Conservation (phyloP, 2,113 vertebrate genomes). For the Colius striatus region DNA sequence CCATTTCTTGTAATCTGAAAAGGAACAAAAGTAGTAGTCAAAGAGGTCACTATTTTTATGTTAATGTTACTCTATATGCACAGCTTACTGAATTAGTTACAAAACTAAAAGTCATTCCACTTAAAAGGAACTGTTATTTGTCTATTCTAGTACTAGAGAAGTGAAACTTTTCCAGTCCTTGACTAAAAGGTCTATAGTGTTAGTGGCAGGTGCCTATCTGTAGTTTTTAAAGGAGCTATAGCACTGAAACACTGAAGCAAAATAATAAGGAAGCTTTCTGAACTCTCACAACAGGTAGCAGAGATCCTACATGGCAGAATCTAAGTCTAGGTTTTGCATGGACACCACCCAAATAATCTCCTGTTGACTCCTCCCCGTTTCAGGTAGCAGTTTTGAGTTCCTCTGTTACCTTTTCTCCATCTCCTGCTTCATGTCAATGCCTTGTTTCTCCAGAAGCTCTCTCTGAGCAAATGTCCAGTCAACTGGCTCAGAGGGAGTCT, state of each 20-base stretch:
- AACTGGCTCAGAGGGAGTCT: slow-evolving; percentile 97
- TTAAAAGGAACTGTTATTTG: background rate
- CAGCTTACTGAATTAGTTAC: background rate
- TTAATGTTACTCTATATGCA: background rate
- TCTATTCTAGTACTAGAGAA: background rate
- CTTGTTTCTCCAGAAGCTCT: slow-evolving; percentile 96
- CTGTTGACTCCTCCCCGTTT: background rate
- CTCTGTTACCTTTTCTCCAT: slow-evolving; percentile 94
- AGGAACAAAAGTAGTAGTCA: background rate
- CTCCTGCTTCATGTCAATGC: slow-evolving; percentile 99
- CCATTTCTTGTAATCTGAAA: slow-evolving; percentile 96
- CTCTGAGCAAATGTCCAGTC: slow-evolving; percentile 99
- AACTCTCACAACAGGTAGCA: background rate
- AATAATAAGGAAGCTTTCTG: background rate
- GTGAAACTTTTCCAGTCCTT: background rate
- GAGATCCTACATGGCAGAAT: background rate
- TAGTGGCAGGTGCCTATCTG: background rate
- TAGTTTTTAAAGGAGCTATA: background rate
- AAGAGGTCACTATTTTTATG: background rate
- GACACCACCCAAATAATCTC: background rate
- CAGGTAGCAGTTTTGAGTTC: background rate
- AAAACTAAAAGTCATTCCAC: background rate
- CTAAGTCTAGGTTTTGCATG: background rate
- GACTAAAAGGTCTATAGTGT: background rate
- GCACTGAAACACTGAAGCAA: background rate